phyloP scores from a whole-genome alignment of 2,113 vertebrate species.

The Nanorana parkeri region DNA sequence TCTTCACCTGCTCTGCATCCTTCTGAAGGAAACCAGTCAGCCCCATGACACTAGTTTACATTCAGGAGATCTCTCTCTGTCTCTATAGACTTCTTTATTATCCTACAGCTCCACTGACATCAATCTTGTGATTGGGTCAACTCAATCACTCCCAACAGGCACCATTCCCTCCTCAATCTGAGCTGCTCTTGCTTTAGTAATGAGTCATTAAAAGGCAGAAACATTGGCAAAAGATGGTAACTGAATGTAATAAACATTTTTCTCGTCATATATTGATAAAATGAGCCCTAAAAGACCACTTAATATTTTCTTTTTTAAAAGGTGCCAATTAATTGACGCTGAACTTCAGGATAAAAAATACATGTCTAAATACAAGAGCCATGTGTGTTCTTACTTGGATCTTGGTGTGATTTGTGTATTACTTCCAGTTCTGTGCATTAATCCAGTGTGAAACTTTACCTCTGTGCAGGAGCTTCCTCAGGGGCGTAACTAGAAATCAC shows the following conservation, averaged over 20 bases:
- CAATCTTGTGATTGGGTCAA: constrained; percentile 39
- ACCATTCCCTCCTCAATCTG: background rate
- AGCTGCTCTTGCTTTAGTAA: background rate
- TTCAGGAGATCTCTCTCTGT: background rate
- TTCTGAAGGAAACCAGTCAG: no score
- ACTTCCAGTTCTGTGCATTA: no score
- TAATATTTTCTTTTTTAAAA: background rate
- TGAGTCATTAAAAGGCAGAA: background rate
- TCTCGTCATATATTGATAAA: background rate
- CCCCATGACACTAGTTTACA: background rate
- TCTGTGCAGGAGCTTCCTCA: no score
- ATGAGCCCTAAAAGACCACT: no score
- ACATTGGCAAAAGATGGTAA: background rate
- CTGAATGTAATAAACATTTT: background rate
- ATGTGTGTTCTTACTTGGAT: no score
- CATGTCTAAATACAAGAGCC: no score
- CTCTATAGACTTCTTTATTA: constrained; percentile 19
- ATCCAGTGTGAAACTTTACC: no score
- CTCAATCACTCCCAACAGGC: constrained; percentile 19
- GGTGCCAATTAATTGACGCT: background rate
- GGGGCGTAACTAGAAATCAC: no score
- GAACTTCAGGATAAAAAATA: no score
- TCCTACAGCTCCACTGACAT: constrained; percentile 14
- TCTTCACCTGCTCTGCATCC: no score
- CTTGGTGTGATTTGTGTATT: no score